These are phyloP conservation scores for Hydrotaea diabolus DNA, from an alignment of 2,888 invertebrate genomes.

Conservation along the genomic window DNA sequence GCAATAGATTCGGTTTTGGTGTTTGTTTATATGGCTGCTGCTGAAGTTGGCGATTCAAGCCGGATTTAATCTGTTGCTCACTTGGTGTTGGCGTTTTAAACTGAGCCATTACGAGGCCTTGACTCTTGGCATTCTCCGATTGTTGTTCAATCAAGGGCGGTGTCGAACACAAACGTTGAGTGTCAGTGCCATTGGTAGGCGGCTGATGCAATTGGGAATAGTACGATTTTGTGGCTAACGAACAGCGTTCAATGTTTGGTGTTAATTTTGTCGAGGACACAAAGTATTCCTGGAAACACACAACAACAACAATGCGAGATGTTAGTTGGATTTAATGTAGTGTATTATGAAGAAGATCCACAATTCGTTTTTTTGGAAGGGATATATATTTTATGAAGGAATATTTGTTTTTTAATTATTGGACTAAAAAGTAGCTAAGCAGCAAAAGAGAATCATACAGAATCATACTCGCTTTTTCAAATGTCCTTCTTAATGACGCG, in stretches of 20 bases:
- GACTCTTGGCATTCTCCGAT: neutral
- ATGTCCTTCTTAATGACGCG: too few relatives aligned
- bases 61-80: conserved; percentile 60
- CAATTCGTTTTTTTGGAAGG: too few relatives aligned
- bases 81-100: conserved; percentile 75
- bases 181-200: conserved; percentile 7
- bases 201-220: conserved; percentile 22
- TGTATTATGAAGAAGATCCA: too few relatives aligned
- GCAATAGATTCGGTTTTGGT: conserved; percentile 70
- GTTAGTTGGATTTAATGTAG: too few relatives aligned
- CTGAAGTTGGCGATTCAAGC: conserved; percentile 62
- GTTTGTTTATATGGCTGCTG: conserved; percentile 67
- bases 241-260: conserved; percentile 74
- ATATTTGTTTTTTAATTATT: too few relatives aligned
- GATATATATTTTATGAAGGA: too few relatives aligned
- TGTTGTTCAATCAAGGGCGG: conserved; percentile 53
- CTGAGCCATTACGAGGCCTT: conserved; percentile 67
- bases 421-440: too few relatives aligned
- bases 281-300: conserved; percentile 65
- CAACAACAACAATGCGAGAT: too few relatives aligned
- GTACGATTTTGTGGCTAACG: conserved; percentile 54
- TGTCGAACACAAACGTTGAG: conserved; percentile 48
- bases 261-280: conserved; percentile 73
- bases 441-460: too few relatives aligned
- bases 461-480: too few relatives aligned